phyloP scores from a whole-genome alignment of 2,888 invertebrate genomes.

The Odontothrips loti region DNA sequence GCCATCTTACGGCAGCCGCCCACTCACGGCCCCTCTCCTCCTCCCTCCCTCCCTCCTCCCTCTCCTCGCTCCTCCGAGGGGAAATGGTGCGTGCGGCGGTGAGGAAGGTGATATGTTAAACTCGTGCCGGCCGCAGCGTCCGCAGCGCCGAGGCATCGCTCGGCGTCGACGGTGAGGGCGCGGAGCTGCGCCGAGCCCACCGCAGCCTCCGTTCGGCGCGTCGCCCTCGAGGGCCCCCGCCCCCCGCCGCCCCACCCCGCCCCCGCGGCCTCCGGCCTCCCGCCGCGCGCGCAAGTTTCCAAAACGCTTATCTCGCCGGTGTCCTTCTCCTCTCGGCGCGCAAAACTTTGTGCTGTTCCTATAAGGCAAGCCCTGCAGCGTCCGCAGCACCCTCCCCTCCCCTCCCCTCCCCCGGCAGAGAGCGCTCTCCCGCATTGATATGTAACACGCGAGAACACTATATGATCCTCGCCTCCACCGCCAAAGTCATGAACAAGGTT shows the following conservation, averaged over 20 bases:
- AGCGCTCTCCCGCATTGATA: background rate
- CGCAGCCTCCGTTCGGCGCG: background rate
- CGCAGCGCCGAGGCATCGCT: background rate
- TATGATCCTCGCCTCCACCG: too few relatives aligned
- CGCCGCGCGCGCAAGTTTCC: background rate
- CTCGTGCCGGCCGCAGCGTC: background rate
- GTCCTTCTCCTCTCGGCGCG: background rate
- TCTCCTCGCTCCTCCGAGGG: background rate
- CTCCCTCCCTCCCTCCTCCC: too few relatives aligned
- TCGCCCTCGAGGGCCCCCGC: background rate
- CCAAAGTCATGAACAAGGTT: too few relatives aligned
- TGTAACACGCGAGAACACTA: background rate
- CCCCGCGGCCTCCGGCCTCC: too few relatives aligned
- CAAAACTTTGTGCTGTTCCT: background rate
- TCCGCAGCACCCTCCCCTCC: background rate
- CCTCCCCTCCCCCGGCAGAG: background rate
- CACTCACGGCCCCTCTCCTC: background rate
- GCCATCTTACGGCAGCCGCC: background rate
- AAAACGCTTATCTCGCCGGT: background rate
- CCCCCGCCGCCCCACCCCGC: too few relatives aligned
- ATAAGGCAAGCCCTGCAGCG: background rate
- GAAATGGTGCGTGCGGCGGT: background rate
- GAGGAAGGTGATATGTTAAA: conserved; percentile 3
- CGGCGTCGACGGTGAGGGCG: background rate
- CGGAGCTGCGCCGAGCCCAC: background rate